phyloP scores from a whole-genome alignment of 2,888 invertebrate genomes.

The Andrena flavipes region DNA sequence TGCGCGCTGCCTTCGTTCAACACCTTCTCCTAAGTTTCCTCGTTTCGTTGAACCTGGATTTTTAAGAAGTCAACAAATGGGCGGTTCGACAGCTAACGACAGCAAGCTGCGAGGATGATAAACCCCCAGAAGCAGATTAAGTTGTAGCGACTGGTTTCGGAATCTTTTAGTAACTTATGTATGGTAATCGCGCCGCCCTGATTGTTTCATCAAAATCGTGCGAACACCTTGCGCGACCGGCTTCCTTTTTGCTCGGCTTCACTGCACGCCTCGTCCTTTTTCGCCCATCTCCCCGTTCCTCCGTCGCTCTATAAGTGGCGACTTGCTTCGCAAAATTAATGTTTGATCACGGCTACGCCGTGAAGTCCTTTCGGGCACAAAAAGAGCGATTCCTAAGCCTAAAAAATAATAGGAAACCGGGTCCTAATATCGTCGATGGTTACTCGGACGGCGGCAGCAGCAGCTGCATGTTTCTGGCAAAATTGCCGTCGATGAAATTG shows the following conservation, averaged over 20 bases:
- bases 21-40: no score
- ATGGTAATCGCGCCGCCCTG: slow-evolving; percentile 52
- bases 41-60: background rate
- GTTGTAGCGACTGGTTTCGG: slow-evolving; percentile 20
- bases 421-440: slow-evolving; percentile 60
- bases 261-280: slow-evolving; percentile 20
- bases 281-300: background rate
- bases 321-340: slow-evolving; percentile 69
- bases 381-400: slow-evolving; percentile 49
- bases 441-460: slow-evolving; percentile 58
- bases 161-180: slow-evolving; percentile 29
- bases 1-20: no score
- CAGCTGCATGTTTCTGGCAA: slow-evolving; percentile 76
- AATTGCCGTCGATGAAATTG: slow-evolving; percentile 75
- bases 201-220: slow-evolving; percentile 62
- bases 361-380: slow-evolving; percentile 49
- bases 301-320: slow-evolving; percentile 53
- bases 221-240: slow-evolving; percentile 61
- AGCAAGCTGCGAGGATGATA: slow-evolving; percentile 35
- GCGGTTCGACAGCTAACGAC: slow-evolving; percentile 12
- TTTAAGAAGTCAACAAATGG: background rate
- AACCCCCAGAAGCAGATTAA: slow-evolving; percentile 34
- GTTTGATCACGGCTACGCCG: slow-evolving; percentile 66
- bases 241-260: slow-evolving; percentile 27
- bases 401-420: slow-evolving; percentile 57